Evolutionary conservation across 2,888 invertebrate genomes (phyloP), one percentile per base, ranked within the genome.

Genomic region (Dicranocentrus wangi): DNA sequence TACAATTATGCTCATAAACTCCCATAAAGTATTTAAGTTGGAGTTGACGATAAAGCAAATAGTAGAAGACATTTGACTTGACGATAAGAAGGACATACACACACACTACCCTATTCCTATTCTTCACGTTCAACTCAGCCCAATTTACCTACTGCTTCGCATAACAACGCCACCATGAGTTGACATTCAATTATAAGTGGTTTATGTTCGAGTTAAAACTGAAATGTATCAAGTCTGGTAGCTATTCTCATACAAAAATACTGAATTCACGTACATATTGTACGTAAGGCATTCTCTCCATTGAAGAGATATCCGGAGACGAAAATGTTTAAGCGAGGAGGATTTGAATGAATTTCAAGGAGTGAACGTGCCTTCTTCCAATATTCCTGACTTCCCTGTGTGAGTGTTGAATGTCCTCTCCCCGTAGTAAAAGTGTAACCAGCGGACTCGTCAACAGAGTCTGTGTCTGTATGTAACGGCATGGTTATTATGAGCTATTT

Each of bases 311-410:
- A 8, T 5, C 7, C 5, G 39, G 13, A 39, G 39, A 13, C 5
- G 39, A 39, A 51, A n/a, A 7, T 51, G 51, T n/a, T 5, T 51
- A 13, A 13, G 7, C 10, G n/a, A n/a, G 7, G n/a, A n/a, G 51
- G 39, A 39, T 51, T 51, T 51, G 51, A 72, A 72, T 72, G 72
- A 72, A 71, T 71, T 60, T 71, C 60, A 71, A 53, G 70, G 60
- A 63, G 72, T 51, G 61, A 72, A 72, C 72, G 72, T 72, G 72
- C 51, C 61, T 43, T 61, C 61, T 42, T 42, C 32, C 15, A 72
- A 72, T 43, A 61, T 72, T 72, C 47, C 28, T n/a, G n/a, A 15
- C 58, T 70, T 43, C 42, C 47, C n/a, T 10, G 3, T n/a, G n/a
- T n/a, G n/a, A 13, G 10, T n/a, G 10, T 51, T 5, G 51, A 51